Base-by-base conservation (phyloP, 2,888 invertebrate species). In the Poecilus cupreus region DNA sequence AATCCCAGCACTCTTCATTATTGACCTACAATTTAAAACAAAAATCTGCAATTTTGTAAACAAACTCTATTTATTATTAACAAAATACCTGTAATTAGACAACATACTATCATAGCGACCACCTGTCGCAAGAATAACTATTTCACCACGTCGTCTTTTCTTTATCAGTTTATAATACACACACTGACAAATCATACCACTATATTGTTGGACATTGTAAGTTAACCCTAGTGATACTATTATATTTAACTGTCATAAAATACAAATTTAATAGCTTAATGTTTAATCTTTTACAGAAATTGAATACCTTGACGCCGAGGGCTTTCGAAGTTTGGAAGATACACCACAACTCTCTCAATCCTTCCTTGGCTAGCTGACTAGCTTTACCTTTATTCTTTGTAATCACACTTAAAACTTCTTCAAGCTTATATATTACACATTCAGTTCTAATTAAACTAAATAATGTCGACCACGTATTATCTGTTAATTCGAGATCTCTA, bases 51-150 rank as follows among this genome's bases (percentile, higher is more conserved):
- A n/a, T n/a, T n/a, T n/a, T n/a, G n/a, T n/a, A n/a, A n/a, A n/a
- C n/a, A n/a, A n/a, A n/a, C n/a, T n/a, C n/a, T n/a, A n/a, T n/a
- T n/a, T n/a, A n/a, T n/a, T n/a, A n/a, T n/a, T n/a, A 68, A 26
- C 11, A 68, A 13, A 24, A 26, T 18, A 75, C 64, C 94, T 92
- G 86, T 94, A 95, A 76, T 93, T 92, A 76, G 92, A 90, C 11
- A 98, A 92, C 90, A 98, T 91, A 8, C 92, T 92, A 88, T 98
- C 97, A 85, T 98, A 98, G 84, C 97, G 93, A 46, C 98, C 97
- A 0, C 98, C 98, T 5, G 94, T 95, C 0, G 97, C 97, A 54
- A 98, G 91, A 0, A 97, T 93, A 84, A 92, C 95, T 85, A 90
- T 92, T 83, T 90, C 93, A 16, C 89, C 88, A 82, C 90, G 90